Base-by-base conservation (phyloP, 2,113 vertebrate genomes). In the Tachycineta bicolor region DNA sequence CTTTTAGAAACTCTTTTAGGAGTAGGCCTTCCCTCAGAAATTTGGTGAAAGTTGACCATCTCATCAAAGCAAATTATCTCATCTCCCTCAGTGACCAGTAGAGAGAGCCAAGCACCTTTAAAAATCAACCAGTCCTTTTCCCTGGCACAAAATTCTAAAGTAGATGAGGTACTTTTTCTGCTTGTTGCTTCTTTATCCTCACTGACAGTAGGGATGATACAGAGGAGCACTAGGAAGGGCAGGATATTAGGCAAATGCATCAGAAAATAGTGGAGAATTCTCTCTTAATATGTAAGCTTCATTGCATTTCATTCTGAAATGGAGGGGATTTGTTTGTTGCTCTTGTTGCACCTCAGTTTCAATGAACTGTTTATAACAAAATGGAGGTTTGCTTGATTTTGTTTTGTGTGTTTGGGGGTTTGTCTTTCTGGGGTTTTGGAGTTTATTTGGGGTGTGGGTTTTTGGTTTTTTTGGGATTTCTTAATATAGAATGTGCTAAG, bases 21-120 rank as follows among this genome's bases (percentile, higher is more conserved):
- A 7, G 17, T 28, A 11, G 4, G 14, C 64, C 9, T 46, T 88
- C 16, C 10, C 28, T 58, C 33, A 65, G 6, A 62, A 78, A 55
- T 18, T 52, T 68, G 43, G 24, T 64, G 18, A 37, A 89, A 44
- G 7, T 39, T 69, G 41, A 39, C 14, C 46, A 21, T 50, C 21
- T 25, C 65, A 31, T 46, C 26, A 31, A 63, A 73, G 41, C 12
- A 79, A 85, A 52, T 67, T 68, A 43, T 44, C 50, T 76, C 41
- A 68, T 31, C 71, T 83, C 43, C 55, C 41, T 86, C 23, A 5
- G 55, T 83, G 63, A 90, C 55, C 75, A 88, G 90, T 28, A 88
- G 43, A 90, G 78, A 92, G 83, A 93, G 71, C 46, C 76, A 95
- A 92, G 39, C n/a, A 67, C 16, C 41, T 95, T 92, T 88, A 86